phyloP scores from a whole-genome alignment of 2,888 invertebrate species.

The Aethes cnicana region DNA sequence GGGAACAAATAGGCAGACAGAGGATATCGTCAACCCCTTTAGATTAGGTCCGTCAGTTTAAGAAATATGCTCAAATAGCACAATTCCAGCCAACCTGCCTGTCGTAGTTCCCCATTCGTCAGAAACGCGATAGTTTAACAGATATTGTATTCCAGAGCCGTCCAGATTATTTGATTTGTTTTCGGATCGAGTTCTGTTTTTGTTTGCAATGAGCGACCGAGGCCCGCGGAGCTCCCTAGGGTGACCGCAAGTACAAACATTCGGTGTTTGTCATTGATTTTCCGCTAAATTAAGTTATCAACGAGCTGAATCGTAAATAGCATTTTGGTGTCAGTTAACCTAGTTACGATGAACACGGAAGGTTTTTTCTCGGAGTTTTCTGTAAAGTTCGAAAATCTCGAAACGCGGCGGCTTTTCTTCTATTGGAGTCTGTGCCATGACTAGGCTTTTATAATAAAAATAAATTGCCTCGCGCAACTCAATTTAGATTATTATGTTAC shows the following conservation, averaged over 20 bases:
- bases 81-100: not conserved
- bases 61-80: not conserved
- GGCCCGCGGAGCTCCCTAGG: constrained; percentile 47
- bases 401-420: too few relatives aligned
- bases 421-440: too few relatives aligned
- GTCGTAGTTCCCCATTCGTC: not conserved
- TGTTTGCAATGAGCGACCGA: constrained; percentile 61
- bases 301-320: constrained; percentile 23
- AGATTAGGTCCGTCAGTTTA: not conserved
- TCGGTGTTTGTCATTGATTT: constrained; percentile 76
- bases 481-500: too few relatives aligned
- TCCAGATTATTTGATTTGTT: constrained; percentile 67
- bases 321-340: constrained; percentile 14
- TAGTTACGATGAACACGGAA: too few relatives aligned
- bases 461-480: too few relatives aligned
- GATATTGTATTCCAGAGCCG: constrained; percentile 47
- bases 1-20: too few relatives aligned
- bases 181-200: constrained; percentile 71
- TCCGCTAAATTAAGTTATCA: constrained; percentile 77
- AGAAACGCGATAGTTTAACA: constrained; percentile 21
- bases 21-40: too few relatives aligned
- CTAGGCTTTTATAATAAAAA: too few relatives aligned
- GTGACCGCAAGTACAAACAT: constrained; percentile 70
- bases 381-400: too few relatives aligned
- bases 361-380: too few relatives aligned